A percentile compares a stretch with the other conserved stretches of the same genome.
Conservation (phyloP, 2,797 vertebrate species). For the Rhyacichthys aspro region DNA sequence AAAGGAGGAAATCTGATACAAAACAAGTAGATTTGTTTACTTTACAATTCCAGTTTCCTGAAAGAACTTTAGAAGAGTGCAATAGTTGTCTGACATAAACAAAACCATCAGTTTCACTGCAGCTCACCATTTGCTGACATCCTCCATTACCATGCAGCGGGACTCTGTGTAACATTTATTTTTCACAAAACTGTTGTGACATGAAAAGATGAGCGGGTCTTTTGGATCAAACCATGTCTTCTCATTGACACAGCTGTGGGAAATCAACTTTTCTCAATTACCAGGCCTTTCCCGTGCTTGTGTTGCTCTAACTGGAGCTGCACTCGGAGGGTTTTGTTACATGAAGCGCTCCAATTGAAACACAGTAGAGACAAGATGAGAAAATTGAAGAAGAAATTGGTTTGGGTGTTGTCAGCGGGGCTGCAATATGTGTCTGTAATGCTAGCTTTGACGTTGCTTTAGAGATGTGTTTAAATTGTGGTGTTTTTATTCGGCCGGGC, state of each 20-base stretch:
- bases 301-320: conserved; percentile 48
- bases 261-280: conserved; percentile 64
- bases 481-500: conserved; percentile 38
- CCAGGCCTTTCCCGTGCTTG: conserved; percentile 31
- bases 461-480: conserved; percentile 45
- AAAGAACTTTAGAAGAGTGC: neutral
- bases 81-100: conserved; percentile 3
- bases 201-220: conserved; percentile 36
- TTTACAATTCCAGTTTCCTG: neutral
- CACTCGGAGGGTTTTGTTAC: conserved; percentile 50
- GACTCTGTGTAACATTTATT: conserved; percentile 5
- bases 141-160: conserved; percentile 35
- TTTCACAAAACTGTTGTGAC: conserved; percentile 18
- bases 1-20: too few species aligned
- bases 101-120: neutral
- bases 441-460: conserved; percentile 31
- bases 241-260: conserved; percentile 42
- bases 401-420: conserved; percentile 38
- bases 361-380: conserved; percentile 63
- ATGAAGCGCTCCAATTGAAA: conserved; percentile 60
- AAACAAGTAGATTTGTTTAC: too few species aligned
- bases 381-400: conserved; percentile 74
- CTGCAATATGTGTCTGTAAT: conserved; percentile 46
- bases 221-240: conserved; percentile 36
- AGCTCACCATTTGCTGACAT: conserved; percentile 21